Conservation (phyloP, 2,888 invertebrate genomes). For the Artemia sinica region DNA sequence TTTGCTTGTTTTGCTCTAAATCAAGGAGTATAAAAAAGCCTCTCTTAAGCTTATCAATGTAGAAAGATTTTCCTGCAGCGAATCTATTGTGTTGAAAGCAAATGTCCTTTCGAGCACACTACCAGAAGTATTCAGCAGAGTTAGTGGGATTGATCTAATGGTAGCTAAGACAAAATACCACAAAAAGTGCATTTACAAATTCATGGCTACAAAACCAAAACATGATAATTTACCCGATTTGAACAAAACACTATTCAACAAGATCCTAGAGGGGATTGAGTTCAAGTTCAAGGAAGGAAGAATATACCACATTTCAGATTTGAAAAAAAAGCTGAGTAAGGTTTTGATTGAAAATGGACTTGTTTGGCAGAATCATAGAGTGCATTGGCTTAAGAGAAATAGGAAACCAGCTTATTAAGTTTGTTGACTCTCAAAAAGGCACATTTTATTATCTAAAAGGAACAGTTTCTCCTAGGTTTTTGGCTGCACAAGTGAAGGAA, state of each 20-base stretch:
- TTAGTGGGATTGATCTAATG: slow-evolving; percentile 1
- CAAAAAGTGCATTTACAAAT: not conserved
- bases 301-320: too few relatives aligned
- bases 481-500: not conserved
- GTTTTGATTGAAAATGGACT: too few relatives aligned
- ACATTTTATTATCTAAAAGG: not conserved
- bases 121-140: not conserved
- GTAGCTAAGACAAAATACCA: not conserved
- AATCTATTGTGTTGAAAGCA: not conserved
- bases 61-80: not conserved
- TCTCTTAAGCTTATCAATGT: not conserved
- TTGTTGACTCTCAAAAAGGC: not conserved
- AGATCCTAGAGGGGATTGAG: slow-evolving; percentile 1
- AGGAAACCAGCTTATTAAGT: not conserved
- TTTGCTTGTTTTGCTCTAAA: too few relatives aligned
- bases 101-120: not conserved
- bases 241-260: not conserved
- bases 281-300: not conserved
- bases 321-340: too few relatives aligned
- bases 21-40: too few relatives aligned
- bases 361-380: not conserved
- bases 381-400: not conserved
- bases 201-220: not conserved
- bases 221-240: not conserved
- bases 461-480: too few relatives aligned